phyloP scores from a whole-genome alignment of 1,140 invertebrate species.

The Drosophila trapezifrons region DNA sequence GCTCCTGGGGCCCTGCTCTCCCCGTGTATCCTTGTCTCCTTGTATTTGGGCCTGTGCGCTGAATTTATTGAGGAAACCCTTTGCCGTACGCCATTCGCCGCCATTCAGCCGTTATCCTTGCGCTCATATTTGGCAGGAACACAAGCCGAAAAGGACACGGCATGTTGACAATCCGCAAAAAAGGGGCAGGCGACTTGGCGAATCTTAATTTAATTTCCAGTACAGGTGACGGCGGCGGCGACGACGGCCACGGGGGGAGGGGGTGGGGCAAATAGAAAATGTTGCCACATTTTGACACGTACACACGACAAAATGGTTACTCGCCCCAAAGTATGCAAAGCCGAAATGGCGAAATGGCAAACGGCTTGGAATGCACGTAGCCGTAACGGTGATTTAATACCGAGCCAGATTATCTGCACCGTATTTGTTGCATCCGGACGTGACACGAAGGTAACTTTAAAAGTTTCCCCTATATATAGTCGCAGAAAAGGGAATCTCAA shows the following conservation, averaged over 20 bases:
- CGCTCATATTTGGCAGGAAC: slow-evolving; percentile 53
- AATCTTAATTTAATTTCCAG: slow-evolving; percentile 59
- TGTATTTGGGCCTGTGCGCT: slow-evolving; percentile 16
- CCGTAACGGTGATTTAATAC: slow-evolving; percentile 49
- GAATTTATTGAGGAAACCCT: slow-evolving; percentile 80
- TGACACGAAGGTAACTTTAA: slow-evolving; percentile 27
- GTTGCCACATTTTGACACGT: slow-evolving; percentile 56
- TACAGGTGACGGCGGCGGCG: background rate
- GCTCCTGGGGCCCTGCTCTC: slow-evolving; percentile 2
- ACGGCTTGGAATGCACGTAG: slow-evolving; percentile 45
- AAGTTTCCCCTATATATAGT: background rate
- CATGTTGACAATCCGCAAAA: slow-evolving; percentile 50
- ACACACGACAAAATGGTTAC: slow-evolving; percentile 31
- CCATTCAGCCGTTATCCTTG: slow-evolving; percentile 52
- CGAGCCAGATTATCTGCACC: slow-evolving; percentile 38
- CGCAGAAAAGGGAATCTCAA: background rate
- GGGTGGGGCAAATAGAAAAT: slow-evolving; percentile 30
- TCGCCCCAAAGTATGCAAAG: slow-evolving; percentile 28
- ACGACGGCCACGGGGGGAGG: no score
- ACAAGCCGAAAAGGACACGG: slow-evolving; percentile 41
- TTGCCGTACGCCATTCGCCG: slow-evolving; percentile 27
- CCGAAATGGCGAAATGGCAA: slow-evolving; percentile 18
- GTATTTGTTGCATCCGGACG: slow-evolving; percentile 47
- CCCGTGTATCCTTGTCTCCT: slow-evolving; percentile 18
- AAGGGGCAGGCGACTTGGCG: slow-evolving; percentile 26